Evolutionary conservation across 2,113 vertebrate species (phyloP), one percentile per base, ranked within the genome.

Genomic region (Meleagris gallopavo): DNA sequence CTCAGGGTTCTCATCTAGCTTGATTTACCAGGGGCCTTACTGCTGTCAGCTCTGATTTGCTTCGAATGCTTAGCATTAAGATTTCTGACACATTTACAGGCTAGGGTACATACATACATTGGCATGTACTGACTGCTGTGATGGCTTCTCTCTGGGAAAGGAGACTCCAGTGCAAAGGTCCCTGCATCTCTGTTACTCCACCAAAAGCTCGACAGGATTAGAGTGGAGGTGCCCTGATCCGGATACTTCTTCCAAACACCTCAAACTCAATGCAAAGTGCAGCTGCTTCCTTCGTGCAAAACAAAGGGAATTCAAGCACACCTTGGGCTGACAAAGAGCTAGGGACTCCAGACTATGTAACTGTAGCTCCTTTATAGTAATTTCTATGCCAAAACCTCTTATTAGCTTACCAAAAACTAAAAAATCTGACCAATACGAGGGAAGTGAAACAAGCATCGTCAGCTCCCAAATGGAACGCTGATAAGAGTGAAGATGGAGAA

Each of bases 191-290:
- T 36, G 45, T 54, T 82, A 30, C 41, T 17, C 54, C n/a, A 6
- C 40, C 27, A 36, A 20, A 27, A 60, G 6, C 2, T 40, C 10
- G 8, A 5, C 0, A 2, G n/a, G 22, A 64, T 84, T 52, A 0
- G 1, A 11, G 8, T 29, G 30, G 38, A 74, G 7, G 20, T 19
- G 36, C 2, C 41, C 11, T 5, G 0, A 32, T 0, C 0, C 11
- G 54, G 38, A 5, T 8, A 40, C 21, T 45, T 41, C 45, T 25
- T 34, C 10, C 6, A 71, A 52, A 87, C 45, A 2, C 7, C 38
- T 61, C 17, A 41, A 60, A 55, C 78, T 36, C 25, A 60, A 50
- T 2, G 7, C 25, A 24, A 29, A 48, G 29, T 10, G 17, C 50
- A 58, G n/a, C 62, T 71, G 66, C 24, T 22, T 77, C 12, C 20